Evolutionary conservation across 2,797 vertebrate species (phyloP).

Genomic region (Danio aesculapii): DNA sequence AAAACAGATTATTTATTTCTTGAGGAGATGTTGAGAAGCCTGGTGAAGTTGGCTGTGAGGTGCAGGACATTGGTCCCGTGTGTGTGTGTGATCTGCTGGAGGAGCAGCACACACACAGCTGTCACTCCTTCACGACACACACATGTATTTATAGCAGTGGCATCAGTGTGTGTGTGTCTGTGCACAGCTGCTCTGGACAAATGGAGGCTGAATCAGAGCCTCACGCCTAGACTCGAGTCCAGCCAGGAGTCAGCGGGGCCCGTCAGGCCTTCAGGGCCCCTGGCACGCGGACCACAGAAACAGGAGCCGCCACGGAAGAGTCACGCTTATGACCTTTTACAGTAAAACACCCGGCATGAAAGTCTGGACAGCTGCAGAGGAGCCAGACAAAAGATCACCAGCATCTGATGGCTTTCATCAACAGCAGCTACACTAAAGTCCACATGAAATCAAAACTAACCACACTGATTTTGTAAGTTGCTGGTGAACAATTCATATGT

Average conservation of each 20-base stretch:
- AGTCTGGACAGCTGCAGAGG: slow-evolving; percentile 74
- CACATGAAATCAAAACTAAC: too few species aligned
- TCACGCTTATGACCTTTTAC: slow-evolving; percentile 67
- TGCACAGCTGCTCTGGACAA: slow-evolving; percentile 86
- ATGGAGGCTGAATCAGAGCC: slow-evolving; percentile 81
- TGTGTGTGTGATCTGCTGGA: slow-evolving; percentile 71
- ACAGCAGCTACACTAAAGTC: too few species aligned
- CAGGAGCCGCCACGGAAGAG: slow-evolving; percentile 61
- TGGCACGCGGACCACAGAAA: slow-evolving; percentile 66
- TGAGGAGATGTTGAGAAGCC: too few species aligned
- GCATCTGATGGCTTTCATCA: slow-evolving; percentile 10
- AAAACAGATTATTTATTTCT: background rate
- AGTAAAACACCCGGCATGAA: slow-evolving; percentile 67
- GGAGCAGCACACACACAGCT: slow-evolving; percentile 78
- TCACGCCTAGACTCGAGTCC: slow-evolving; percentile 69
- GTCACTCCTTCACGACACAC: slow-evolving; percentile 78
- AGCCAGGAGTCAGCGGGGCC: slow-evolving; percentile 77
- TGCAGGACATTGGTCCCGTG: slow-evolving; percentile 60
- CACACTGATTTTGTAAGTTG: too few species aligned
- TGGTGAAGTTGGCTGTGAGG: background rate
- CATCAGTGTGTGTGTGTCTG: slow-evolving; percentile 75
- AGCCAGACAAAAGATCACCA: slow-evolving; percentile 68
- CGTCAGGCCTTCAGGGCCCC: slow-evolving; percentile 75
- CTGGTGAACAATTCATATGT: too few species aligned
- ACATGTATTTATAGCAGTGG: slow-evolving; percentile 84